phyloP scores from a whole-genome alignment of 1,140 invertebrate species.

The Galendromus occidentalis region DNA sequence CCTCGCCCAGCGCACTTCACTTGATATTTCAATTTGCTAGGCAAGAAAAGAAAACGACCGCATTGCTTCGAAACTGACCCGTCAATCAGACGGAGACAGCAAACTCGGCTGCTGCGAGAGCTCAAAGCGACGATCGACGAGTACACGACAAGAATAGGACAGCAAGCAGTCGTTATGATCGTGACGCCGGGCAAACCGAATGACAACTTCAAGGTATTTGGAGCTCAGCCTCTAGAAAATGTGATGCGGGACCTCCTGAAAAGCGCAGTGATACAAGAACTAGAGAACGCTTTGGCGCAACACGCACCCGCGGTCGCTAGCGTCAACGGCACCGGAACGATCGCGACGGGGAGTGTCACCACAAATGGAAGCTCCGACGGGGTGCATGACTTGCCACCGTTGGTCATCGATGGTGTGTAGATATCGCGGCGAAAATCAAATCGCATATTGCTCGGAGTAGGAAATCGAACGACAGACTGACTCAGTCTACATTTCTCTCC shows the following conservation, averaged over 20 bases:
- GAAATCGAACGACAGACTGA: not conserved
- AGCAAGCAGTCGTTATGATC: conserved; percentile 84
- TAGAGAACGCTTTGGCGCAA: conserved; percentile 73
- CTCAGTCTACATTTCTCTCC: not conserved
- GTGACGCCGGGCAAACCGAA: conserved; percentile 90
- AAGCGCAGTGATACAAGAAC: conserved; percentile 52
- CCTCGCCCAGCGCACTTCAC: too few relatives aligned
- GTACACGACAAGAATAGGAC: conserved; percentile 87
- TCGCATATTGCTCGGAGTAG: not conserved
- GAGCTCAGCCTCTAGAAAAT: conserved; percentile 86
- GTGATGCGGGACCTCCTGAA: conserved; percentile 38
- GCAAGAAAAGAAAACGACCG: conserved; percentile 80
- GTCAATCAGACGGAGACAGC: conserved; percentile 81
- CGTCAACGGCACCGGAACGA: conserved; percentile 53
- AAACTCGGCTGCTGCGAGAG: conserved; percentile 78
- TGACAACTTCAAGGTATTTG: conserved; percentile 82
- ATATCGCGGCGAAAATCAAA: not conserved
- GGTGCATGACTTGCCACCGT: conserved; percentile 76
- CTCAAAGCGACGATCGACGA: conserved; percentile 62
- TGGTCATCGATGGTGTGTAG: conserved; percentile 60
- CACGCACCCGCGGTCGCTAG: conserved; percentile 76
- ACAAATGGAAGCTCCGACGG: not conserved
- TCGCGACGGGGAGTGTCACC: not conserved
- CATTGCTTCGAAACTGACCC: conserved; percentile 96
- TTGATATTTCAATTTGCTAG: not conserved